Evolutionary conservation across 1,140 invertebrate species (phyloP).

Genomic region (Bombus huntii): DNA sequence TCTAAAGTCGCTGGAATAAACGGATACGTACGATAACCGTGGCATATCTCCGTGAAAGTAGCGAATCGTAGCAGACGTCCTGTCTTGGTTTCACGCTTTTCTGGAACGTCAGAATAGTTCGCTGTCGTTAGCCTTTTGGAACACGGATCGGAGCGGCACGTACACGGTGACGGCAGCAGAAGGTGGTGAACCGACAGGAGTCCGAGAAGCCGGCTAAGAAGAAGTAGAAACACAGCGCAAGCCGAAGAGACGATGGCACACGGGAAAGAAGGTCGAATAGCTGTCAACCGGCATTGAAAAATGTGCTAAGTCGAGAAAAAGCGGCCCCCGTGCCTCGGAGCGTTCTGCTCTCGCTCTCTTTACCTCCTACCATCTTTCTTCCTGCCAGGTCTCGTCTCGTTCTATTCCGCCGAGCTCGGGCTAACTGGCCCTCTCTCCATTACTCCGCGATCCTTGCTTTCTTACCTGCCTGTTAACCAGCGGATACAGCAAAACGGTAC

Average conservation of each 20-base stretch:
- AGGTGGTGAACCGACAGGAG: constrained; percentile 60
- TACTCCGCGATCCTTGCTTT: constrained; percentile 65
- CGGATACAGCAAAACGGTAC: constrained; percentile 73
- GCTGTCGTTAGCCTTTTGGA: constrained; percentile 36
- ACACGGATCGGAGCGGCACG: constrained; percentile 19
- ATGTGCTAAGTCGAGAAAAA: constrained; percentile 78
- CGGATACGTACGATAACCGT: neutral
- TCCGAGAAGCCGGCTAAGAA: constrained; percentile 28
- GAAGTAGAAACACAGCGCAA: constrained; percentile 42
- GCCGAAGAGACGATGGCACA: constrained; percentile 20
- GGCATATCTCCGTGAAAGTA: constrained; percentile 34
- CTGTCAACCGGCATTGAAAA: constrained; percentile 78
- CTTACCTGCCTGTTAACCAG: constrained; percentile 71
- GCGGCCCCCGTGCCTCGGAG: constrained; percentile 71
- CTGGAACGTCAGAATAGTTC: constrained; percentile 45
- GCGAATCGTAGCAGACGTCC: neutral
- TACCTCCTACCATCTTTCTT: constrained; percentile 47
- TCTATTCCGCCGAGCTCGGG: constrained; percentile 48
- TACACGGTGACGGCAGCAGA: constrained; percentile 36
- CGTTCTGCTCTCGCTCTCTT: constrained; percentile 66
- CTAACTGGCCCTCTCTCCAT: constrained; percentile 56
- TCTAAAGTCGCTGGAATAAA: neutral
- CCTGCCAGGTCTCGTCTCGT: constrained; percentile 18
- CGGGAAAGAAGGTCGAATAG: constrained; percentile 71
- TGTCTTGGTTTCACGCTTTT: constrained; percentile 63